These are phyloP conservation scores for Alcedo quadribrachys DNA, from an alignment of 2,797 vertebrate species.

Conservation along the genomic window DNA sequence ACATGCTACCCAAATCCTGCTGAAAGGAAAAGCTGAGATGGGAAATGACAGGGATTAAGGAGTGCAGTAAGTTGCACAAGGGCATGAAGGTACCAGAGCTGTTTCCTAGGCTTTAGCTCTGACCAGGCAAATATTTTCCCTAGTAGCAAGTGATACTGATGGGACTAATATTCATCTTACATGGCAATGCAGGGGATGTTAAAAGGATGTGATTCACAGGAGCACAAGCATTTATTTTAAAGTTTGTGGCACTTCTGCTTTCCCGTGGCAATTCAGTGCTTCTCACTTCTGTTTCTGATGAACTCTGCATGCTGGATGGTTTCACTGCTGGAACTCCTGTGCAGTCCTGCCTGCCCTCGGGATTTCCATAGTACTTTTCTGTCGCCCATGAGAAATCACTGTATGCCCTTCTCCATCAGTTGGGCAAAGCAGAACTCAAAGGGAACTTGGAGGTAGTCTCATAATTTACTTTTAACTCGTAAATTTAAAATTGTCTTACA, in stretches of 20 bases:
- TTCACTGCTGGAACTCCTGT: neutral
- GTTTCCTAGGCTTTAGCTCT: neutral
- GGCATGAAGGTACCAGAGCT: neutral
- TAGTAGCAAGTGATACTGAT: neutral
- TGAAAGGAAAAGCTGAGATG: neutral
- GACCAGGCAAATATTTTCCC: neutral
- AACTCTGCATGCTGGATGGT: neutral
- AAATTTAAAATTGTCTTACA: neutral
- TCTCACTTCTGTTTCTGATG: neutral
- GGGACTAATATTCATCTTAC: slow-evolving; percentile 10
- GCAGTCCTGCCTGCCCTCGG: neutral
- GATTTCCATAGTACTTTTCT: neutral
- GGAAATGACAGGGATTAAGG: neutral
- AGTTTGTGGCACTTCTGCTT: slow-evolving; percentile 21
- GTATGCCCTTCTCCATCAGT: neutral
- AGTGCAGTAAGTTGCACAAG: neutral
- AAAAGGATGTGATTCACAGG: slow-evolving; percentile 10
- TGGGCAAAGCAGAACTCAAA: neutral
- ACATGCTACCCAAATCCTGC: neutral
- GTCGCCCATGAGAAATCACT: neutral
- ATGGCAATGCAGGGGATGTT: slow-evolving; percentile 7
- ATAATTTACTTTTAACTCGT: neutral
- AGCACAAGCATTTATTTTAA: neutral
- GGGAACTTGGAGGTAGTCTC: neutral
- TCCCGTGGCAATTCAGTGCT: neutral